Evolutionary conservation across 2,113 vertebrate genomes (phyloP).

Genomic region (Peromyscus maniculatus): DNA sequence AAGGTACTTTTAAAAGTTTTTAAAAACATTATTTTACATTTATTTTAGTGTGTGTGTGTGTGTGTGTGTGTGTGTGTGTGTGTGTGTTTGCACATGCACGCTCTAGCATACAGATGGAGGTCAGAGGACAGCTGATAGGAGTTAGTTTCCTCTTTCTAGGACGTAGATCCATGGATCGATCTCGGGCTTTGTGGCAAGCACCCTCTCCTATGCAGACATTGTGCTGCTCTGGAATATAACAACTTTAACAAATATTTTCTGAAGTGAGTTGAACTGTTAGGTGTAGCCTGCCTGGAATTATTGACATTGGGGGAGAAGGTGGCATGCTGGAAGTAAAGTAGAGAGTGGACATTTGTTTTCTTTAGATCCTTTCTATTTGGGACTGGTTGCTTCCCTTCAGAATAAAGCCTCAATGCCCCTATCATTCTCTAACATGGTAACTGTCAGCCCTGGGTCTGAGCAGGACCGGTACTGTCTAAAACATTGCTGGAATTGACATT

Average conservation of each 20-base stretch:
- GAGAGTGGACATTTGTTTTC: not conserved
- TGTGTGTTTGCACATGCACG: not conserved
- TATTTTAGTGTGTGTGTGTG: not conserved
- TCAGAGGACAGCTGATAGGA: not conserved
- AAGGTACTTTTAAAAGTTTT: not conserved
- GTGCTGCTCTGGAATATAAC: not conserved
- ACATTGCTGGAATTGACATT: not conserved
- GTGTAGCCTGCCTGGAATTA: not conserved
- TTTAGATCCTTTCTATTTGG: not conserved
- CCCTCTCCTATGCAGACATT: not conserved
- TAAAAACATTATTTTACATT: not conserved
- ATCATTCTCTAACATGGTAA: not conserved
- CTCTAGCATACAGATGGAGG: not conserved
- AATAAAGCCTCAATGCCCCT: not conserved
- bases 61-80: not conserved
- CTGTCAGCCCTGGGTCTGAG: not conserved
- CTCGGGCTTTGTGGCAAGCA: not conserved
- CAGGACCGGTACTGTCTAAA: not conserved
- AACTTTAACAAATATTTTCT: not conserved
- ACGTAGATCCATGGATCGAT: not conserved
- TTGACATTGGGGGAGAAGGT: no score
- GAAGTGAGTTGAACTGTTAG: not conserved
- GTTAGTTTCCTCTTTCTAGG: not conserved
- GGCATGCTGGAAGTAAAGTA: not conserved
- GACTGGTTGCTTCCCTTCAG: not conserved